Evolutionary conservation across 2,113 vertebrate species (phyloP), one percentile per base, ranked within the genome.

Genomic region (Carollia perspicillata): DNA sequence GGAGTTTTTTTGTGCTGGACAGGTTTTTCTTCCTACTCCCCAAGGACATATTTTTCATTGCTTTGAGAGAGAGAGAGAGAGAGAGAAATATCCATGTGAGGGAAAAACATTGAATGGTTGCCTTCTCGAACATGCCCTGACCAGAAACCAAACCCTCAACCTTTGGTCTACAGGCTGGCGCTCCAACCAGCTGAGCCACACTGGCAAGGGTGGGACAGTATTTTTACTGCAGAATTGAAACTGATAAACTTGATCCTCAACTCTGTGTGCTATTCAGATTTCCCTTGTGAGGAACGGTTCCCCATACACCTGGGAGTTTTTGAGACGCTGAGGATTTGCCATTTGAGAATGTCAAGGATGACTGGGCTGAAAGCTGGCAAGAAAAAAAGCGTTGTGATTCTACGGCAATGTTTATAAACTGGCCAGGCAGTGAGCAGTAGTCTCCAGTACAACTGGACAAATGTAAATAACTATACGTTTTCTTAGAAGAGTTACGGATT

Each of bases 171-270:
- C 5, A 63, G 60, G 28, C 60, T 30, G 26, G 60, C 1, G 1
- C 60, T 63, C 60, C 60, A 30, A 63, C 60, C 60, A 30, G 28
- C 28, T 30, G 60, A 30, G 28, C 60, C 14, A n/a, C 30, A 66
- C 63, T 17, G 33, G 63, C 63, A n/a, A 66, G 63, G 33, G 30
- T 14, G 17, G 33, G 63, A n/a, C 63, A 77, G 8, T 51, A 55
- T 84, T 93, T 94, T 92, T 66, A 77, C 86, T 77, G 40, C 63
- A 79, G 49, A 94, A n/a, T 60, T 80, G 87, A 79, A 83, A 58
- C 30, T 88, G n/a, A 63, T 63, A 58, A 44, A 28, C 22, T 69
- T 40, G 44, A 77, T 66, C 13, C 47, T 84, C 16, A 58, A 3
- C 26, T 47, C 5, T 1, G 23, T 81, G 10, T 87, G 33, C 71